Conservation (phyloP, 2,113 vertebrate genomes). For the Rhinopomastus cyanomelas region DNA sequence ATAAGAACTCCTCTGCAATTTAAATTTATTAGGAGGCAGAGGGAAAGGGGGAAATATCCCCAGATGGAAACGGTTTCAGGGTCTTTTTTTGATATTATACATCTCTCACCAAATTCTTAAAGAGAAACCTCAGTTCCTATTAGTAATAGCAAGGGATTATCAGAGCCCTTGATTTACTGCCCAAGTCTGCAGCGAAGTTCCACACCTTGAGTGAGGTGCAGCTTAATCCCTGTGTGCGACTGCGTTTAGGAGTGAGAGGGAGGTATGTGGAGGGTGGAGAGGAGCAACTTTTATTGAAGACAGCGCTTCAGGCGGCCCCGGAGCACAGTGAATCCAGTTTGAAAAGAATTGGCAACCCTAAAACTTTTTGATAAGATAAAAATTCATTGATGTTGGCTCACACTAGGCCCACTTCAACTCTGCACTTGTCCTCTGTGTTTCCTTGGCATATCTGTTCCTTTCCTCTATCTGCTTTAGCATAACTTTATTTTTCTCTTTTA, state of each 20-base stretch:
- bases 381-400: slow-evolving; percentile 80
- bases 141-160: slow-evolving; percentile 60
- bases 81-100: slow-evolving; percentile 14
- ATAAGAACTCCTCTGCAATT: background rate
- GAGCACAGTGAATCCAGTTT: slow-evolving; percentile 66
- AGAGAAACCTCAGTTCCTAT: slow-evolving; percentile 37
- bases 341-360: slow-evolving; percentile 74
- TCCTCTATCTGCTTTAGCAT: slow-evolving; percentile 77
- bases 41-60: background rate
- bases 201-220: slow-evolving; percentile 54
- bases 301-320: slow-evolving; percentile 68
- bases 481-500: slow-evolving; percentile 92
- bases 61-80: background rate
- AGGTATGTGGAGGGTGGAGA: background rate
- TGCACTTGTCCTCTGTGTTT: slow-evolving; percentile 74
- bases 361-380: slow-evolving; percentile 83
- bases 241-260: slow-evolving; percentile 10
- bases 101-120: slow-evolving; percentile 46
- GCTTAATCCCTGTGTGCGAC: slow-evolving; percentile 62
- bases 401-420: slow-evolving; percentile 73
- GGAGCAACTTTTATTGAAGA: slow-evolving; percentile 64
- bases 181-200: slow-evolving; percentile 63
- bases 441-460: slow-evolving; percentile 74
- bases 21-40: background rate
- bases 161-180: slow-evolving; percentile 63